Base-by-base conservation (phyloP, 2,888 invertebrate species). In the Dermolepida albohirtum region DNA sequence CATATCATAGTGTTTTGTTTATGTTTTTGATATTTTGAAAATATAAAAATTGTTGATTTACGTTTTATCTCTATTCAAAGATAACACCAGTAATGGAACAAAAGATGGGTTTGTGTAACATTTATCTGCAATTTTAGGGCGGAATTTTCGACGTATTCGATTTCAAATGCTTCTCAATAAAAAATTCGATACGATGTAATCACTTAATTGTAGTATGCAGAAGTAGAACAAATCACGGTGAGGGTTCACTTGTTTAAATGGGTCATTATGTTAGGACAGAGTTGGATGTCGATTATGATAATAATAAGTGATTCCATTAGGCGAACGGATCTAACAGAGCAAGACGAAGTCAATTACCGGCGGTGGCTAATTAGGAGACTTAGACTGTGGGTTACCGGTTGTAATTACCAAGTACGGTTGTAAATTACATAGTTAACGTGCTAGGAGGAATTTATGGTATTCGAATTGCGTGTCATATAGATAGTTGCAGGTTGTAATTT, bases 321-420 rank as follows among this genome's bases (percentile, higher is more conserved):
- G 12, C 16, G 7, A 59, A 14, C 47, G 44, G 59, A 67, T 52
- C 67, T 70, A 70, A 51, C 67, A 67, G 70, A 70, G 70, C 70
- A 64, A 64, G 59, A 59, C 59, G 59, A 50, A 67, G 64, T 70
- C 67, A 70, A 70, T 70, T 70, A 67, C 57, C 52, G 64, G 54
- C 70, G 70, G 64, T 70, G 64, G 66, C 43, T 70, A 70, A 70
- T 70, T 70, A 70, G 64, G 27, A 51, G 59, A 14, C 59, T 40
- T 44, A 59, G 59, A 59, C 29, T 59, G 29, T 44, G 29, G 44
- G 44, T 29, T 44, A 47, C 59, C 59, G 44, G 59, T 29, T 22
- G 29, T 59, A 59, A 59, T 59, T 44, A 44, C 34, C 29, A 22
- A 40, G 11, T 59, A 16, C 44, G 43, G 59, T 44, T 34, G 29